Evolutionary conservation across 2,888 invertebrate genomes (phyloP), one percentile per base, ranked within the genome.

Genomic region (Reticulitermes lucifugus): DNA sequence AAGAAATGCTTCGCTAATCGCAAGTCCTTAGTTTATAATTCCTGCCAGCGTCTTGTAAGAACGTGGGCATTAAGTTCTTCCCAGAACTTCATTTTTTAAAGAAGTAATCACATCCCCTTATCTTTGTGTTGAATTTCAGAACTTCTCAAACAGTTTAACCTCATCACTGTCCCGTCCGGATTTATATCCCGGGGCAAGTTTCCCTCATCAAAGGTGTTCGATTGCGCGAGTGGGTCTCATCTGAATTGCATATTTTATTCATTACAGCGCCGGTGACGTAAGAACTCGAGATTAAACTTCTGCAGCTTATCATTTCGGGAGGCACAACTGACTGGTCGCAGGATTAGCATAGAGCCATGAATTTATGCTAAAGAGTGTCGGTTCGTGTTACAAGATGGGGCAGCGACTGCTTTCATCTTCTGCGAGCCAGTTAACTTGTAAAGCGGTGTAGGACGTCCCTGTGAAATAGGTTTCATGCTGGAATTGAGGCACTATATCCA

Each of bases 241-340:
- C 81, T 81, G 81, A 81, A 65, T 81, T 81, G 81, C 81, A 81
- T 81, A 81, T 81, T 81, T 70, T 81, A 81, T 81, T 81, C 81
- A 81, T 81, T 70, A 81, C 65, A 18, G 22, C 22, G n/a, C 60
- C 29, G 60, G 81, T 65, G 70, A 81, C 65, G 65, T 65, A 65
- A 65, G 55, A 81, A 81, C 65, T 81, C 21, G 41, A 43, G 81
- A 65, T 81, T 77, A 77, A 77, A 77, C 43, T 77, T 77, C 25
- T 77, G 1, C 46, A 73, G 25, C 73, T 41, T 73, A 73, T 73
- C 73, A 73, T 73, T 73, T 41, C 41, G 73, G 41, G 35, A 73
- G 41, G 73, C 7, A n/a, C 35, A 41, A 21, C 77, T 25, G 73
- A 29, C 41, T 77, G 77, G 22, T 46, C 77, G 73, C 22, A 25